Conservation (phyloP, 2,113 vertebrate species). For the Tenrec ecaudatus region DNA sequence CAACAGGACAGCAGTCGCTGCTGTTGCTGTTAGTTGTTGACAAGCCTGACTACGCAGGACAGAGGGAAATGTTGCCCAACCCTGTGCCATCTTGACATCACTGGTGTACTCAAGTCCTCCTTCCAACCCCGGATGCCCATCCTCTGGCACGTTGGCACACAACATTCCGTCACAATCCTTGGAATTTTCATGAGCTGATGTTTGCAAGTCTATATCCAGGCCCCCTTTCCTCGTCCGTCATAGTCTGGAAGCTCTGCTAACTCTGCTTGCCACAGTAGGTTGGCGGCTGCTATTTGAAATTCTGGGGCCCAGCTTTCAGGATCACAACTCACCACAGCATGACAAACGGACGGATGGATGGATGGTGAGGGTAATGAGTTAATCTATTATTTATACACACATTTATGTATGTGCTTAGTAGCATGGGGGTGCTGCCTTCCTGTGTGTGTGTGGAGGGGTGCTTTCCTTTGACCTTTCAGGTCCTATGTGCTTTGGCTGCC, state of each 20-base stretch:
- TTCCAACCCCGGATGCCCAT: not conserved
- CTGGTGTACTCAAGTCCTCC: not conserved
- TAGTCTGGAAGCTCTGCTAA: not conserved
- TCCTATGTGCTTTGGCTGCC: accelerated
- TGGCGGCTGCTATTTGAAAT: not conserved
- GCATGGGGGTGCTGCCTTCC: not conserved
- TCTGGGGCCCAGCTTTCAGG: not conserved
- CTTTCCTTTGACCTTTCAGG: accelerated
- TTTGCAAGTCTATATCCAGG: not conserved
- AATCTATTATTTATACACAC: accelerated
- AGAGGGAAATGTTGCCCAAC: not conserved
- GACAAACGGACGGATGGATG: not conserved
- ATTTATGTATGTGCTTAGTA: not conserved
- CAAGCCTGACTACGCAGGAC: not conserved
- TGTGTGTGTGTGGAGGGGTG: accelerated
- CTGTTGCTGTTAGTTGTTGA: not conserved
- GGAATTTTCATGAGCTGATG: not conserved
- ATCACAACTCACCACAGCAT: not conserved
- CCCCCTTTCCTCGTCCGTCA: not conserved
- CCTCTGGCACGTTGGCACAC: not conserved
- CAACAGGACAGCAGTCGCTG: not conserved
- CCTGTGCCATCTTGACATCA: not conserved
- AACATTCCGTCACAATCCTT: not conserved
- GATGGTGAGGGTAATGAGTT: not conserved
- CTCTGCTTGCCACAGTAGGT: not conserved